phyloP scores from a whole-genome alignment of 2,888 invertebrate species.

The Carterocephalus palaemon region DNA sequence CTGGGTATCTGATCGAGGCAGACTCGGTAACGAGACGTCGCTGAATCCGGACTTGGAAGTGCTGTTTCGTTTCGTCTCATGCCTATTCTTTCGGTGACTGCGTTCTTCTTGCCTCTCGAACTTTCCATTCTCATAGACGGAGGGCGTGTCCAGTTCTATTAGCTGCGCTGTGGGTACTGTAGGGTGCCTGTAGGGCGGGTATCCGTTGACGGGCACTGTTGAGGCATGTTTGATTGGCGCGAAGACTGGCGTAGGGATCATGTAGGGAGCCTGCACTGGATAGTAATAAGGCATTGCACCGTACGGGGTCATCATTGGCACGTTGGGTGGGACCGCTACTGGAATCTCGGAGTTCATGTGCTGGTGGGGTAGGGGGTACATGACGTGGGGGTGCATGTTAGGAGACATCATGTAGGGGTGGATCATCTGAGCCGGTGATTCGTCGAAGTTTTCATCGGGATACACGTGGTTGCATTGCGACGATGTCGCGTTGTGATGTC shows the following conservation, averaged over 20 bases:
- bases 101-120: constrained; percentile 54
- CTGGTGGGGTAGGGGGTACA: constrained; percentile 46
- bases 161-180: constrained; percentile 83
- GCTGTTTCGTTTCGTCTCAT: constrained; percentile 57
- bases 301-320: constrained; percentile 62
- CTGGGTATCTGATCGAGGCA: constrained; percentile 72
- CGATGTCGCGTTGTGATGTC: constrained; percentile 37
- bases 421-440: constrained; percentile 40
- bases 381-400: constrained; percentile 47
- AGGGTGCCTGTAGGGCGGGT: constrained; percentile 66
- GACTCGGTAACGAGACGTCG: constrained; percentile 62
- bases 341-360: constrained; percentile 46
- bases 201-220: constrained; percentile 70
- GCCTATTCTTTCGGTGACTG: constrained; percentile 42
- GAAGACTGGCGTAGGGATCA: constrained; percentile 69
- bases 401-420: constrained; percentile 43
- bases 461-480: constrained; percentile 44
- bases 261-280: constrained; percentile 68
- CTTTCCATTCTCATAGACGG: constrained; percentile 62
- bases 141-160: constrained; percentile 81
- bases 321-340: constrained; percentile 41
- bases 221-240: constrained; percentile 69
- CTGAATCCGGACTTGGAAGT: constrained; percentile 65
- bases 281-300: constrained; percentile 65
- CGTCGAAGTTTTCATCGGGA: constrained; percentile 44